These are phyloP conservation scores for Anoplius nigerrimus DNA, from an alignment of 2,888 invertebrate species.

Conservation along the genomic window DNA sequence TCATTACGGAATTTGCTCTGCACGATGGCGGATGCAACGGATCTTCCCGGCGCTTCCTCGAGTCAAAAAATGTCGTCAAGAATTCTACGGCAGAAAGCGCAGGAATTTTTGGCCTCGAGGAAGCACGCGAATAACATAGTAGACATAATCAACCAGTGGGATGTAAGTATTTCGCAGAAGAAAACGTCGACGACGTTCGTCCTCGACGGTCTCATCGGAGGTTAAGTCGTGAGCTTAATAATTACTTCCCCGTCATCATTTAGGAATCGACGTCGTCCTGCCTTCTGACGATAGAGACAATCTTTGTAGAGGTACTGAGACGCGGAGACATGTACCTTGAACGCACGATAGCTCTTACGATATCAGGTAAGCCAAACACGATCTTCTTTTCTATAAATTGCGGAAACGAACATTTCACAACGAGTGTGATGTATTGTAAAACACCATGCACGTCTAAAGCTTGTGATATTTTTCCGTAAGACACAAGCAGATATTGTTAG, in stretches of 20 bases:
- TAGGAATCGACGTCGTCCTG: constrained; percentile 76
- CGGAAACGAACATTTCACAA: background rate
- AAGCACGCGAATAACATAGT: constrained; percentile 82
- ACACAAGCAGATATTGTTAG: background rate
- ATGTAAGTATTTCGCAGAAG: constrained; percentile 75
- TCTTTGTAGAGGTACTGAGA: constrained; percentile 83
- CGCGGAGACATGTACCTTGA: constrained; percentile 81
- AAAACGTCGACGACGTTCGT: background rate
- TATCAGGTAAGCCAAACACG: constrained; percentile 60
- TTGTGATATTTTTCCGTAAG: constrained; percentile 5
- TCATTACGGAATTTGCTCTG: constrained; percentile 17
- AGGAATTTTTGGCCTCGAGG: constrained; percentile 82
- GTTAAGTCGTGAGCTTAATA: background rate
- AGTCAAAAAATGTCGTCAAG: constrained; percentile 79
- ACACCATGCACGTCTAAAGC: background rate
- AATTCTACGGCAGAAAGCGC: constrained; percentile 82
- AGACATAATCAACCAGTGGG: constrained; percentile 83
- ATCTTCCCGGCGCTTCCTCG: constrained; percentile 60
- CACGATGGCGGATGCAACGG: constrained; percentile 62
- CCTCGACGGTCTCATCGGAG: background rate
- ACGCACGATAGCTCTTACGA: constrained; percentile 66
- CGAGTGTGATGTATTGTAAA: constrained; percentile 1
- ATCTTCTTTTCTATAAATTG: no score
- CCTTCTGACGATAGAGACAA: constrained; percentile 83
- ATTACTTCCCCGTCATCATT: constrained; percentile 19